Evolutionary conservation across 2,797 vertebrate species (phyloP).

Genomic region (Podarcis siculus): DNA sequence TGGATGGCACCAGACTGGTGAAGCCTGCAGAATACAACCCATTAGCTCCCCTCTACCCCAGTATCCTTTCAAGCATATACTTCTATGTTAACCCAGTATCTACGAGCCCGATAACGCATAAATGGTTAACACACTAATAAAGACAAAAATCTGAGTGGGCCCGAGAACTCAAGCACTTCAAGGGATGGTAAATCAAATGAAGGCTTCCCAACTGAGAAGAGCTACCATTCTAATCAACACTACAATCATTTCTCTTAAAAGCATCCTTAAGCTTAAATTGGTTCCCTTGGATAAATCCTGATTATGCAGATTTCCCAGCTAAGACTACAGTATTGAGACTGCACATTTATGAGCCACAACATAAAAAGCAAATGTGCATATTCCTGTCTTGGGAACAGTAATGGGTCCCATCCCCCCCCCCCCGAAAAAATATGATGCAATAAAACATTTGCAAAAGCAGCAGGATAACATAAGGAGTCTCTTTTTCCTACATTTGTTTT

Average conservation of each 20-base stretch:
- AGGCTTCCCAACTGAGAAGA: neutral
- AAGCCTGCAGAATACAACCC: neutral
- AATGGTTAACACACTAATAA: neutral
- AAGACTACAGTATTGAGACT: neutral
- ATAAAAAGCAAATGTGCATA: neutral
- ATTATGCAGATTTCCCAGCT: neutral
- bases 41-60: neutral
- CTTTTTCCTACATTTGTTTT: neutral
- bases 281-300: conserved; percentile 5
- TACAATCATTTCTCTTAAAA: neutral
- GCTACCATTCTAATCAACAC: neutral
- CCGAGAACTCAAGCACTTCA: neutral
- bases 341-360: neutral
- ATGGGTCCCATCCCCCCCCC: neutral
- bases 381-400: neutral
- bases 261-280: neutral
- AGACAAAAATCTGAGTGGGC: neutral
- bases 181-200: conserved; percentile 6
- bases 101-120: neutral
- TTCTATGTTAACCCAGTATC: neutral
- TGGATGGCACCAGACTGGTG: neutral
- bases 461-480: neutral
- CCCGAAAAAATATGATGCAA: neutral
- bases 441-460: neutral
- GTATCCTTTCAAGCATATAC: neutral